Percentiles rank a stretch among this genome's conserved stretches.
These are phyloP conservation scores for Phalacrocorax brasilianus DNA, from an alignment of 2,113 vertebrate genomes.

Conservation along the genomic window DNA sequence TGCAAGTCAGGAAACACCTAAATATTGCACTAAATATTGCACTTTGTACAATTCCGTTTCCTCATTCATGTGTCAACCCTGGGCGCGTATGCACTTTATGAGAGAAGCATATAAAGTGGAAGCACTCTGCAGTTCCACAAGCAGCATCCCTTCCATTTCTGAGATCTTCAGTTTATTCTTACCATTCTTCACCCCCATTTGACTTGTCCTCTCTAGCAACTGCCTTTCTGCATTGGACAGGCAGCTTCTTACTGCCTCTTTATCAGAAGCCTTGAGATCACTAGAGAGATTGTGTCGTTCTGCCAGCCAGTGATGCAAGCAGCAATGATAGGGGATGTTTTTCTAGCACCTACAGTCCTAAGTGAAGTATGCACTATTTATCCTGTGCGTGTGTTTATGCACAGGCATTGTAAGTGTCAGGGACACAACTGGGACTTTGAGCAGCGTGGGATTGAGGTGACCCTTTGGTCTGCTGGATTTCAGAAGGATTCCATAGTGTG, in stretches of 20 bases:
- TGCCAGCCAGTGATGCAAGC: neutral
- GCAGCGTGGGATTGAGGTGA: neutral
- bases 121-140: neutral
- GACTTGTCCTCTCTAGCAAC: neutral
- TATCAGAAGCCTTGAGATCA: neutral
- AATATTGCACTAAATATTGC: neutral
- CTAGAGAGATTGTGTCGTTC: neutral
- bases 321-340: neutral
- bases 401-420: neutral
- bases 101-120: neutral
- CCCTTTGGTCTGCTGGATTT: neutral
- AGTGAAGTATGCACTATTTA: neutral
- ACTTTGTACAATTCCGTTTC: neutral
- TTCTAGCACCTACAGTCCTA: neutral
- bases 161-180: neutral
- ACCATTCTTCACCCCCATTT: accelerated
- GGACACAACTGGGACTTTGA: neutral
- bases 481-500: neutral
- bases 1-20: neutral
- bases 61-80: neutral
- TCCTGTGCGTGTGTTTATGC: neutral
- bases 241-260: neutral
- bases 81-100: neutral
- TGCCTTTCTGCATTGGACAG: neutral
- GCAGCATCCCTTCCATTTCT: neutral